Conservation (phyloP, 2,888 invertebrate genomes). For the Oscheius sp. region DNA sequence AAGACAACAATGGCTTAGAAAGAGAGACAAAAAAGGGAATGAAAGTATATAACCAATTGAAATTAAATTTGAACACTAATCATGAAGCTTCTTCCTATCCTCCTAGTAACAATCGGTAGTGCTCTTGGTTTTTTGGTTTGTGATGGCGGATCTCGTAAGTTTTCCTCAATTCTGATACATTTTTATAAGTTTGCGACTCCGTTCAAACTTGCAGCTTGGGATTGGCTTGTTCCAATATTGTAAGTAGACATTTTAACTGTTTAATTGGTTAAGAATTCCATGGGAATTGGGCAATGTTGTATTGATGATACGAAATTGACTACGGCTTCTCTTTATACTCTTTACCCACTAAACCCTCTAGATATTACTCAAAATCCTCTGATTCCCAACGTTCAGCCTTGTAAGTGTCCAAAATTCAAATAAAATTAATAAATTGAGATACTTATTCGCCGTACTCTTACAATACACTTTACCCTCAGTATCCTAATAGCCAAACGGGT, state of each 20-base stretch:
- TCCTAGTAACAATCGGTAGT: background rate
- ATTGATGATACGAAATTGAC: background rate
- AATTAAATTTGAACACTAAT: background rate
- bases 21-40: background rate
- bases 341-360: background rate
- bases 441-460: too few species aligned
- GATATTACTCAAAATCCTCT: too few species aligned
- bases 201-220: background rate
- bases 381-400: too few species aligned
- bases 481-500: too few species aligned
- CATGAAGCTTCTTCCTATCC: background rate
- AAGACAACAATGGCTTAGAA: constrained; percentile 15
- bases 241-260: background rate
- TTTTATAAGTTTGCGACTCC: constrained; percentile 15
- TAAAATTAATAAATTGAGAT: too few species aligned
- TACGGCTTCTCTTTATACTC: too few species aligned
- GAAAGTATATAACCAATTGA: background rate
- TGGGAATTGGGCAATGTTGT: constrained; percentile 23
- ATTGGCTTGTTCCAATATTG: background rate
- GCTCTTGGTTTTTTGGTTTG: background rate
- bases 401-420: too few species aligned
- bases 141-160: background rate
- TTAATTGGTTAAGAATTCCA: background rate
- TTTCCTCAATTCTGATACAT: background rate
- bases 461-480: too few species aligned